phyloP scores from a whole-genome alignment of 1,140 invertebrate species.

The Agraylea sexmaculata region DNA sequence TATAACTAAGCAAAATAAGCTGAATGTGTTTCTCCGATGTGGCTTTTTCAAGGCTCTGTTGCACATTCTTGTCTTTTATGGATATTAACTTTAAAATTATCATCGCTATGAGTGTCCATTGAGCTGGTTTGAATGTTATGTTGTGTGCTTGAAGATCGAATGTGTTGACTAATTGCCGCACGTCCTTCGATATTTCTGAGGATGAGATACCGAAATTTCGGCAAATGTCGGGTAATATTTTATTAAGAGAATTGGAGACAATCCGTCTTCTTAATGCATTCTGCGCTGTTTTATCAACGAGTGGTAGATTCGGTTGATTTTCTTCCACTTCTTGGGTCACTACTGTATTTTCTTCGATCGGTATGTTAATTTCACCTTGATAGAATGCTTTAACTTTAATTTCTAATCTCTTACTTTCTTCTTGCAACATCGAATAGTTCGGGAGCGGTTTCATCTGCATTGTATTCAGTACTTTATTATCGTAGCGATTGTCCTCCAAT shows the following conservation, averaged over 20 bases:
- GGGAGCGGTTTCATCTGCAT: constrained; percentile 42
- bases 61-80: constrained; percentile 30
- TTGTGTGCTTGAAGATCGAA: constrained; percentile 46
- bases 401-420: constrained; percentile 42
- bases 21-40: constrained; percentile 35
- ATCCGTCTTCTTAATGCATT: constrained; percentile 43
- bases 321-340: constrained; percentile 25
- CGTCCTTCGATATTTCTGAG: constrained; percentile 31
- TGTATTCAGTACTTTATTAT: constrained; percentile 26
- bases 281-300: constrained; percentile 43
- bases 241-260: constrained; percentile 42
- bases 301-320: constrained; percentile 33
- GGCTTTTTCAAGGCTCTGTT: constrained; percentile 27
- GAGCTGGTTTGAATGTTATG: constrained; percentile 43
- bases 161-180: constrained; percentile 41
- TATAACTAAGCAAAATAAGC: constrained; percentile 38
- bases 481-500: constrained; percentile 40
- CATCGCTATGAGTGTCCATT: constrained; percentile 43
- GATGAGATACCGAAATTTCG: constrained; percentile 29
- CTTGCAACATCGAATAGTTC: constrained; percentile 42
- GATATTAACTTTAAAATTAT: constrained; percentile 41
- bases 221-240: constrained; percentile 35
- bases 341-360: constrained; percentile 19
- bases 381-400: constrained; percentile 45
- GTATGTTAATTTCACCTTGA: constrained; percentile 30